Base-by-base conservation (phyloP, 1,140 invertebrate genomes). In the Colletes latitarsis region DNA sequence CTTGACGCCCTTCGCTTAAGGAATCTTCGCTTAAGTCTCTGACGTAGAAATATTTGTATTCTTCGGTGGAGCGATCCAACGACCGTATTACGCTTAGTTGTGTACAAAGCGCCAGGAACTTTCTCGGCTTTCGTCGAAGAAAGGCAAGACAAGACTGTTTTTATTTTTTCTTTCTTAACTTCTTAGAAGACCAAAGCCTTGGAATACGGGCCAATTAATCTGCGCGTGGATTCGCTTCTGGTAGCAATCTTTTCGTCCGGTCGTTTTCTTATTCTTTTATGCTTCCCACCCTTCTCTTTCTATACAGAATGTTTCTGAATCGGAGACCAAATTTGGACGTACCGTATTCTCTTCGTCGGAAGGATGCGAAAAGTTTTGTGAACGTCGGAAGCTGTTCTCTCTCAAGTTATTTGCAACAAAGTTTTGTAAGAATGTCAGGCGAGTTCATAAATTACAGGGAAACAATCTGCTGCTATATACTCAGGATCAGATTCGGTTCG, bases 151-250 rank as follows among this genome's bases (percentile, higher is more conserved):
- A 10, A 49, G 49, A 49, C 8, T 10, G 49, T 43, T 43, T 9
- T 43, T 43, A 30, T 43, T 43, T 9, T 43, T 49, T 19, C 4
- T 46, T 12, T 14, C 30, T 30, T 15, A 10, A 53, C 52, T 55
- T 71, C 69, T 30, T 3, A 3, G 39, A 57, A 57, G 52, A 39
- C 17, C 52, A 15, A 12, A 55, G 67, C 49, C 52, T n/a, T 17
- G 67, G 17, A 41, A 39, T 55, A 19, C 52, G 8, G 52, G 53
- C 21, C 52, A 53, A 55, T 70, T 70, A 70, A 70, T 69, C 67
- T 69, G 9, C 49, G 49, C 49, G 30, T 14, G 17, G 68, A 70
- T 70, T 52, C 68, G 17, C 5, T 30, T 19, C 39, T 17, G 49
- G 49, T 49, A 49, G 10, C 2, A 12, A 19, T 8, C 49, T 15